phyloP scores from a whole-genome alignment of 1,140 invertebrate species.

The Listronotus bonariensis region DNA sequence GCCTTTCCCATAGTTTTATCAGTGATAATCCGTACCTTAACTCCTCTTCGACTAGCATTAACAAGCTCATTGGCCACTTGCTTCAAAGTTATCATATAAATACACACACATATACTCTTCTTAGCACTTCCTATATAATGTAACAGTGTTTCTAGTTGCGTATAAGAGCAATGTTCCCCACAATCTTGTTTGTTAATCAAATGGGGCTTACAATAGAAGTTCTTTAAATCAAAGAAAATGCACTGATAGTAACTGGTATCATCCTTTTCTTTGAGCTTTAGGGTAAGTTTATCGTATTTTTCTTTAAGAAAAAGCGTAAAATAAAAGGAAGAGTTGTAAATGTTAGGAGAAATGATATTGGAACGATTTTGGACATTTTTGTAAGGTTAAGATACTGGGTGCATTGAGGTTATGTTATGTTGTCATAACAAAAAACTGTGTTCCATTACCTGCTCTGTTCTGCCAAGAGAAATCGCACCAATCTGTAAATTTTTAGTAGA shows the following conservation, averaged over 20 bases:
- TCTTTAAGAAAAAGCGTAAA: constrained; percentile 35
- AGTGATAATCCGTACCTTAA: constrained; percentile 42
- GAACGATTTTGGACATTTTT: constrained; percentile 29
- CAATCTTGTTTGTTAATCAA: constrained; percentile 37
- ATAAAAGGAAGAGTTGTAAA: constrained; percentile 30
- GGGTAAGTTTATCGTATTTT: constrained; percentile 27
- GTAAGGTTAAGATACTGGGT: not conserved
- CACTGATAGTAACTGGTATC: constrained; percentile 39
- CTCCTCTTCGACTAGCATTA: constrained; percentile 39
- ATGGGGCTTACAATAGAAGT: constrained; percentile 38
- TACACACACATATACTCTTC: constrained; percentile 44
- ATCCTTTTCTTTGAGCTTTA: constrained; percentile 20
- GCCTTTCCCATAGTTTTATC: constrained; percentile 38
- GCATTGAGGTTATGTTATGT: not conserved
- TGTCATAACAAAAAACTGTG: too few species aligned
- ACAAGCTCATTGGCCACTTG: constrained; percentile 38
- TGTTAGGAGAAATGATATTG: constrained; percentile 11
- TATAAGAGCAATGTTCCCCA: constrained; percentile 38
- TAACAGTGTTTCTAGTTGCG: constrained; percentile 31
- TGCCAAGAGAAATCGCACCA: too few species aligned
- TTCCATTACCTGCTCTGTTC: too few species aligned
- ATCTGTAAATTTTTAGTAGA: too few species aligned
- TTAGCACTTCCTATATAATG: constrained; percentile 40
- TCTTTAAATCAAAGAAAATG: constrained; percentile 37
- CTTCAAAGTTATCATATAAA: constrained; percentile 42